A percentile compares a stretch with the other conserved stretches of the same genome.
phyloP scores from a whole-genome alignment of 2,797 vertebrate species.

The Micrastur ruficollis region DNA sequence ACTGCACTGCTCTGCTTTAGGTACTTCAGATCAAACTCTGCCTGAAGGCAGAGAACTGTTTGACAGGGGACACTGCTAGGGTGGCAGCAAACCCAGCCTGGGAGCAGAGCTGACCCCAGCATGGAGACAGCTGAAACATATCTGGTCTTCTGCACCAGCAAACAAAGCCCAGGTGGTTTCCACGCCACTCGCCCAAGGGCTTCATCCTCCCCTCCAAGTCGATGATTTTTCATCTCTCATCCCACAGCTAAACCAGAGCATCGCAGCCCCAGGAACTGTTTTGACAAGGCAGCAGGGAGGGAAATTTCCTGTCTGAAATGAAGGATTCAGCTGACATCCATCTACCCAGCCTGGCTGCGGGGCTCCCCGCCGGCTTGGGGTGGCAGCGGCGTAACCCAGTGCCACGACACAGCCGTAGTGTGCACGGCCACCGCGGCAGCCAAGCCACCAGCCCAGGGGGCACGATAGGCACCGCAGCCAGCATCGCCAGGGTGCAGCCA shows the following conservation, averaged over 20 bases:
- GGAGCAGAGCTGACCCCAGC: neutral
- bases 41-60: neutral
- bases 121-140: rapidly evolving
- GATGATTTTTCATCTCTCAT: neutral
- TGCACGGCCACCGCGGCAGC: rapidly evolving
- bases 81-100: neutral
- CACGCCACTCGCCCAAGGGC: neutral
- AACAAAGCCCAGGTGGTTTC: neutral
- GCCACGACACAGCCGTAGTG: neutral
- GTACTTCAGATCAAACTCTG: neutral
- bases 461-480: rapidly evolving
- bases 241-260: neutral
- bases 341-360: neutral
- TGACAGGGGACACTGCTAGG: neutral
- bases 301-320: neutral
- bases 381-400: neutral
- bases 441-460: neutral
- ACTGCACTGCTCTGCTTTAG: neutral
- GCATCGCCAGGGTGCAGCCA: rapidly evolving
- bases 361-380: neutral
- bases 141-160: neutral
- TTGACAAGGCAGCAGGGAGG: neutral
- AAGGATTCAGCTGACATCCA: neutral
- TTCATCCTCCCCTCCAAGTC: neutral
- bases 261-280: neutral